Conservation (phyloP, 2,888 invertebrate species). For the Euzophera pinguis region DNA sequence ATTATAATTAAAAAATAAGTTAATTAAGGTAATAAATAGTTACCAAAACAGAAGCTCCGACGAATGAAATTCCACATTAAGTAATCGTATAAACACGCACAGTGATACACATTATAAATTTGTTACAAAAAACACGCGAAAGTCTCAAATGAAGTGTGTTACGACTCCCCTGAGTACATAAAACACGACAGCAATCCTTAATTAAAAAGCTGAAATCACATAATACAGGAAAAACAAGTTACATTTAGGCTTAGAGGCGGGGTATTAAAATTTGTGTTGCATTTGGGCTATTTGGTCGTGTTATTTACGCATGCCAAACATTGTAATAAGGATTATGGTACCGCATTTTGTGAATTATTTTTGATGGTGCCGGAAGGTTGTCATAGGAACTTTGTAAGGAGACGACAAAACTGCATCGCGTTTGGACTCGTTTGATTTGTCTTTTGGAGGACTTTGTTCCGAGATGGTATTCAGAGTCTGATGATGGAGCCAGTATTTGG, state of each 20-base stretch:
- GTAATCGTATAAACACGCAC: slow-evolving; percentile 13
- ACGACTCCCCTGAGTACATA: slow-evolving; percentile 38
- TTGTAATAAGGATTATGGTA: too few relatives aligned
- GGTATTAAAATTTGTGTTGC: background rate
- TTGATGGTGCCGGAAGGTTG: too few relatives aligned
- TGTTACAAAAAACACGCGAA: slow-evolving; percentile 24
- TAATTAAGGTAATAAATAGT: background rate
- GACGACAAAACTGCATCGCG: too few relatives aligned
- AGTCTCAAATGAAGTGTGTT: slow-evolving; percentile 38
- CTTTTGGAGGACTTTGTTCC: too few relatives aligned
- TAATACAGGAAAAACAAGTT: slow-evolving; percentile 42
- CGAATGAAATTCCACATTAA: background rate
- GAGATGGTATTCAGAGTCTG: too few relatives aligned
- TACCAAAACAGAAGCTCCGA: background rate
- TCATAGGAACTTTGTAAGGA: too few relatives aligned
- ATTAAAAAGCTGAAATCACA: slow-evolving; percentile 47
- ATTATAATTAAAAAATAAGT: background rate
- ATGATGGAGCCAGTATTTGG: too few relatives aligned
- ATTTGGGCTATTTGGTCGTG: background rate
- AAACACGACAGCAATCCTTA: slow-evolving; percentile 37
- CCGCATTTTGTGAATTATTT: too few relatives aligned
- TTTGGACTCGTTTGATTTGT: too few relatives aligned
- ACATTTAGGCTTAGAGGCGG: slow-evolving; percentile 18
- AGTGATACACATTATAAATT: slow-evolving; percentile 20
- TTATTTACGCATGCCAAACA: too few relatives aligned